Conservation (phyloP, 2,113 vertebrate genomes). For the Leptocoma aspasia region DNA sequence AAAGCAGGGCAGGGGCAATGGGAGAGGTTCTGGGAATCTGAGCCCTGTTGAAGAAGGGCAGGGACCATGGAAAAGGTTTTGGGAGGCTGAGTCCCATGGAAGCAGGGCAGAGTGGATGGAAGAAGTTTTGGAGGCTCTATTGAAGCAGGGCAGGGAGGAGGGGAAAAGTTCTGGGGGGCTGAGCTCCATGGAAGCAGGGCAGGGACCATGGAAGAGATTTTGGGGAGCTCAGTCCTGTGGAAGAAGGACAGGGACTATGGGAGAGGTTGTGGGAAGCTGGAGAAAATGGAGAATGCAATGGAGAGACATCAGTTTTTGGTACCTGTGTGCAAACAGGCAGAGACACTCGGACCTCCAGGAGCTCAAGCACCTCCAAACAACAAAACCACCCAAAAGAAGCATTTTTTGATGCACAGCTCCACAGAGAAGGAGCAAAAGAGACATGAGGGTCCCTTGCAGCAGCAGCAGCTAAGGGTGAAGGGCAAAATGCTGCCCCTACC, state of each 20-base stretch:
- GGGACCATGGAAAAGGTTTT: fast-evolving
- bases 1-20: background rate
- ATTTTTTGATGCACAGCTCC: background rate
- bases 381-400: background rate
- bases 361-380: background rate
- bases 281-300: background rate
- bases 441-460: background rate
- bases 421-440: background rate
- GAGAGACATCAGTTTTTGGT: fast-evolving
- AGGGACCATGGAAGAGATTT: background rate
- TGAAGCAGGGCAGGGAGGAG: background rate
- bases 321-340: fast-evolving
- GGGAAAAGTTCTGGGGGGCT: background rate
- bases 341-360: background rate
- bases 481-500: background rate
- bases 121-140: fast-evolving
- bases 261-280: background rate
- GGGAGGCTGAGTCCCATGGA: background rate
- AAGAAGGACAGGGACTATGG: background rate
- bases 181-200: background rate
- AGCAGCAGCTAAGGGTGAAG: background rate
- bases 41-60: background rate
- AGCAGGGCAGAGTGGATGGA: background rate
- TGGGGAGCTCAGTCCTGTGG: background rate
- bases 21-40: background rate